Evolutionary conservation across 2,888 invertebrate genomes (phyloP).

Genomic region (Diarsia mendica): DNA sequence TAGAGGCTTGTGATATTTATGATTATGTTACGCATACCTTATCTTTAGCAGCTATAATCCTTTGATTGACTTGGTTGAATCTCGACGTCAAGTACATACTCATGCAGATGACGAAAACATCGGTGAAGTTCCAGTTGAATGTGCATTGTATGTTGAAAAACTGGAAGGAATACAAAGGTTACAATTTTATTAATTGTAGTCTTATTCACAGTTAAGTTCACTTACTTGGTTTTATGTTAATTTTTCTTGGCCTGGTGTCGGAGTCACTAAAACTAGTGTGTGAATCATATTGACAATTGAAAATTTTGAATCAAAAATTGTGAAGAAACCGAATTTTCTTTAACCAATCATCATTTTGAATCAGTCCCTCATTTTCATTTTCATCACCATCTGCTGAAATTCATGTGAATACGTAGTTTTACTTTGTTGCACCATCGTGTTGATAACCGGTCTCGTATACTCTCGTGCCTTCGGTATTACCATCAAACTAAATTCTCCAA

Average conservation of each 20-base stretch:
- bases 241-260: not conserved
- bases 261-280: not conserved
- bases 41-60: conserved; percentile 74
- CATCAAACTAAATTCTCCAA: too few species aligned
- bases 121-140: conserved; percentile 93
- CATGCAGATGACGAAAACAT: conserved; percentile 92
- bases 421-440: too few species aligned
- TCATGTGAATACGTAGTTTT: too few species aligned
- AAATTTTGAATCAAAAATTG: not conserved
- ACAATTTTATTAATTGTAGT: too few species aligned
- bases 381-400: too few species aligned
- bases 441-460: too few species aligned
- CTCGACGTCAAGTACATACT: conserved; percentile 92
- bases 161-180: conserved; percentile 66
- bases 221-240: not conserved
- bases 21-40: conserved; percentile 70
- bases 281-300: not conserved
- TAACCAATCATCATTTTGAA: too few species aligned
- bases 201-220: too few species aligned
- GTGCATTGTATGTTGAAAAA: conserved; percentile 90
- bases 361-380: too few species aligned
- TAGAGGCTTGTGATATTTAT: not conserved
- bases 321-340: not conserved
- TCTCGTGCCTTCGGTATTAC: too few species aligned
- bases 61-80: conserved; percentile 90